Percentiles rank a stretch among this genome's conserved stretches.
These are phyloP conservation scores for Allacma fusca DNA, from an alignment of 2,888 invertebrate genomes.

Conservation along the genomic window DNA sequence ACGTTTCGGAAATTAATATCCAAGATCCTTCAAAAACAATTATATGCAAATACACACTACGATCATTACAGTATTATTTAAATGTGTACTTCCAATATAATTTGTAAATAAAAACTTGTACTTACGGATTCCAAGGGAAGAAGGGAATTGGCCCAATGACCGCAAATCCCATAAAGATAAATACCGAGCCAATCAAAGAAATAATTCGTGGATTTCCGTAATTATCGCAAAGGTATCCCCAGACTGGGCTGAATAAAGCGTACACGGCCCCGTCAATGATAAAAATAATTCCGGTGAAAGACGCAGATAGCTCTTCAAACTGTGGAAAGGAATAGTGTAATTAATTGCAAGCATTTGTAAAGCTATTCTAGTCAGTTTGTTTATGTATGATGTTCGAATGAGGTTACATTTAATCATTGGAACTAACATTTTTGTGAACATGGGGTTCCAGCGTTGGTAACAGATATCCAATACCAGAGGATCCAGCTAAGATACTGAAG, in stretches of 20 bases:
- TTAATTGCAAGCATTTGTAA: not conserved
- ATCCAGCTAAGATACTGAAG: slow-evolving; percentile 77
- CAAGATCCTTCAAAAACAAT: not conserved
- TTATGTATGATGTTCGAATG: too few relatives aligned
- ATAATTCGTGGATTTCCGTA: slow-evolving; percentile 73
- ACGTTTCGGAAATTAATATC: not conserved
- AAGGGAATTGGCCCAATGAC: slow-evolving; percentile 84
- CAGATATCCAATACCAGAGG: slow-evolving; percentile 85
- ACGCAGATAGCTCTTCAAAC: slow-evolving; percentile 59
- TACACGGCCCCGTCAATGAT: slow-evolving; percentile 84
- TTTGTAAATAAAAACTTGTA: not conserved
- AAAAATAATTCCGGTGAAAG: slow-evolving; percentile 69
- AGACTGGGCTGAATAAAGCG: slow-evolving; percentile 78
- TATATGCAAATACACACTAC: not conserved
- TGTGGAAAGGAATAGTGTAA: not conserved
- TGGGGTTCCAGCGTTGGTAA: slow-evolving; percentile 90
- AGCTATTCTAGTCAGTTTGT: too few relatives aligned
- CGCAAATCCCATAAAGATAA: slow-evolving; percentile 74
- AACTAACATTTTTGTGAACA: slow-evolving; percentile 67
- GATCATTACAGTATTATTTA: too few relatives aligned
- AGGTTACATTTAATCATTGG: not conserved
- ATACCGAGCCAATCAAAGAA: slow-evolving; percentile 73
- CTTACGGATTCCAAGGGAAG: slow-evolving; percentile 66
- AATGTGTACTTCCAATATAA: too few relatives aligned
- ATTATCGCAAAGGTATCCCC: slow-evolving; percentile 83